Base-by-base conservation (phyloP, 2,113 vertebrate species). In the Gnathonemus echidnorhynchus region DNA sequence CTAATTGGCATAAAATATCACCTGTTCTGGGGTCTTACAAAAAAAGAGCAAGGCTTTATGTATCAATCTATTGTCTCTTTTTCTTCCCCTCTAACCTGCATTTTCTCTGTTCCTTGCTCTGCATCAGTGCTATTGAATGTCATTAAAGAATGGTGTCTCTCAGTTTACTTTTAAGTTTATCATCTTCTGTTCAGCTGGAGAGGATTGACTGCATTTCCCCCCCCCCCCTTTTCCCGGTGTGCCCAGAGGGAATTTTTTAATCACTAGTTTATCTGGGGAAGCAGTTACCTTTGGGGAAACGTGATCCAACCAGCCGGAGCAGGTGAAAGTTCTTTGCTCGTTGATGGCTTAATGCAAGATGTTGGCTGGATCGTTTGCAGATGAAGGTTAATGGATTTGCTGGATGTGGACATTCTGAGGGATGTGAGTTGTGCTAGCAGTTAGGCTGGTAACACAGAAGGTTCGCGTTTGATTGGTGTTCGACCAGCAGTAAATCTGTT, bases 1-100 rank as follows among this genome's bases (percentile, higher is more conserved):
- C 94, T 96, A 96, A 96, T 96, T 96, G 95, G 95, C 94, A 95
- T 96, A 96, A 96, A 96, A 96, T 96, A 96, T 96, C 94, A 93
- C 94, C 95, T 93, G 94, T 94, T 93, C 93, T 92, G 89, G 93
- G 93, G 94, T 86, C 62, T 93, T 92, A 87, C 92, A 31, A 77
- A 92, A 92, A 95, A 93, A 93, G 89, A 95, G 90, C 93, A 92
- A 90, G 94, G 92, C 92, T 88, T 24, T 15, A 91, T 77, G 15
- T 92, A 95, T 95, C 90, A 94, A 93, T 94, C 90, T 66, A 88
- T 93, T 66, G 90, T 89, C 88, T 48, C 92, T 90, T 91, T 89
- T 88, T 66, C 83, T 86, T 11, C 52, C 49, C 46, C 45, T 84
- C 89, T 83, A 53, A 66, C 88, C 17, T 50, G 48, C 50, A 39